Percentiles rank a stretch among this genome's conserved stretches.
Conservation (phyloP, 1,140 invertebrate genomes). For the Tribolium madens region DNA sequence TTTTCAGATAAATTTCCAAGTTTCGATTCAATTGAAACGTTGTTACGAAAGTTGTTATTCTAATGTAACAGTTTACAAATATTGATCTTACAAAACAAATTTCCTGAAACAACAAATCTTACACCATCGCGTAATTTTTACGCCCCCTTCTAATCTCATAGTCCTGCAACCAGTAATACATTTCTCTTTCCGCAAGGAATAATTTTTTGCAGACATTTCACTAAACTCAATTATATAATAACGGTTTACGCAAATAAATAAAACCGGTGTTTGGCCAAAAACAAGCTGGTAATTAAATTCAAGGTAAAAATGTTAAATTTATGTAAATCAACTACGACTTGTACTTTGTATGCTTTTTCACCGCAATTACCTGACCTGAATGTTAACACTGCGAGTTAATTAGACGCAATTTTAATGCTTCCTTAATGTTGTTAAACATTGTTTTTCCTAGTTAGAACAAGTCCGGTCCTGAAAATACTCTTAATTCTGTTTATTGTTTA, state of each 20-base stretch:
- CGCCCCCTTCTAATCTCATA: not conserved
- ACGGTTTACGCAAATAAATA: not conserved
- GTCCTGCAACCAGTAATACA: not conserved
- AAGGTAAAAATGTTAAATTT: not conserved
- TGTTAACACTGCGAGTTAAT: not conserved
- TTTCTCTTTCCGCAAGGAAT: too few relatives aligned
- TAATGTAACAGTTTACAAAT: not conserved
- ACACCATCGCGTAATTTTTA: not conserved
- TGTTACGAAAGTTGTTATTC: not conserved
- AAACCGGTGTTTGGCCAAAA: not conserved
- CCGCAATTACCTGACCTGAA: not conserved
- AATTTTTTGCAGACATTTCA: too few relatives aligned
- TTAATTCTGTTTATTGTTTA: constrained; percentile 3
- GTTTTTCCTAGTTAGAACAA: not conserved
- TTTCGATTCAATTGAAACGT: not conserved
- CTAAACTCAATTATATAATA: too few relatives aligned
- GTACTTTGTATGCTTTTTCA: not conserved
- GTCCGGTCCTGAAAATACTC: constrained; percentile 1
- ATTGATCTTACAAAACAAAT: not conserved
- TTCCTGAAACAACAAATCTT: not conserved
- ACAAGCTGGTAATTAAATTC: not conserved
- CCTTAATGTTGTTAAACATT: not conserved
- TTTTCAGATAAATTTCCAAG: not conserved
- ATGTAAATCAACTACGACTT: not conserved
- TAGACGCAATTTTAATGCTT: not conserved